Evolutionary conservation across 2,888 invertebrate species (phyloP), one percentile per base, ranked within the genome.

Genomic region (Clepsis dumicolana): DNA sequence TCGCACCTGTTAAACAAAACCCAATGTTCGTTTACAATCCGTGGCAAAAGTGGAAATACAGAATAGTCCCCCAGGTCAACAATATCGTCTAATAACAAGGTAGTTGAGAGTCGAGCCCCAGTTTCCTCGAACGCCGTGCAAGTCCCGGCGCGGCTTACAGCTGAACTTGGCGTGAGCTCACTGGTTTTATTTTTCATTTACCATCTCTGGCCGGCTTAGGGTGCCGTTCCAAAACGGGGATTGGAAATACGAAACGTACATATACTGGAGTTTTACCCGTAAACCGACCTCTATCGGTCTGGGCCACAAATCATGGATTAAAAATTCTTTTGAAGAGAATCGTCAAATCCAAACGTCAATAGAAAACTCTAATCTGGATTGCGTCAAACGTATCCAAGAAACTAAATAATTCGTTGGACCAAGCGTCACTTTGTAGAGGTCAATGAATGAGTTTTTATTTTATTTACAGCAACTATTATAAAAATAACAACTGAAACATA

Each of bases 121-220:
- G 65, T 38, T 65, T 60, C 50, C 56, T 56, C 16, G 63, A 63
- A 68, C 62, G 67, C 67, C 56, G 27, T 38, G 52, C 50, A 38
- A 63, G 67, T 5, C 71, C 72, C 72, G 48, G 70, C 70, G 59
- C 70, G 73, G 74, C 75, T 77, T 75, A 75, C 75, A 72, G 54
- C 70, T 66, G 75, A 73, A 72, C 73, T 73, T 63, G 66, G 67
- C 65, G 60, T 60, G 60, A 65, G 60, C 67, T 68, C 67, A 29
- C 57, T 62, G 75, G 80, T 87, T 87, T 87, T 86, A 85, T 86
- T 87, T 87, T 86, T 84, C 81, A 79, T 86, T 84, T 81, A 79
- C 77, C 73, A 79, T 80, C 78, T 79, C 75, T 78, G 76, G 76
- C 73, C 72, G 77, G 79, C 80, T 84, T 84, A 82, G 72, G 71